These are phyloP conservation scores for Bombylius major DNA, from an alignment of 2,888 invertebrate genomes.

Conservation along the genomic window DNA sequence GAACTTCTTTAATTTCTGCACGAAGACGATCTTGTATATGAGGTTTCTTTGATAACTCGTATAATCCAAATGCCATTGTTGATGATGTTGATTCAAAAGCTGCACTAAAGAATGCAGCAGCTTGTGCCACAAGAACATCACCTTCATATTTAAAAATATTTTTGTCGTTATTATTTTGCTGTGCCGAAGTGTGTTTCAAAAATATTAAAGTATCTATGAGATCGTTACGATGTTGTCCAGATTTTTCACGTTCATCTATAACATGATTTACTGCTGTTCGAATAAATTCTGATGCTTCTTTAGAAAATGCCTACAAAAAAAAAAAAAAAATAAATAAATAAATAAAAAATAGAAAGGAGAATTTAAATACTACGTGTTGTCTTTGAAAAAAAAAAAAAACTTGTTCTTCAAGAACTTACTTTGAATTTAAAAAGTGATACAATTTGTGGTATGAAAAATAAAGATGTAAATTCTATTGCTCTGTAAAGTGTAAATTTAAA, in stretches of 20 bases:
- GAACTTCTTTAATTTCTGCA: constrained; percentile 24
- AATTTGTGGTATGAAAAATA: constrained; percentile 30
- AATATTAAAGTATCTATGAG: constrained; percentile 40
- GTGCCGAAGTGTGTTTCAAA: constrained; percentile 22
- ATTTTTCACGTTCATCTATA: constrained; percentile 33
- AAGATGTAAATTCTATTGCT: constrained; percentile 22
- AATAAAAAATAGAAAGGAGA: not conserved
- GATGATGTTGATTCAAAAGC: constrained; percentile 18
- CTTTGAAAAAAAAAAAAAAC: not conserved
- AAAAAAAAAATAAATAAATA: no score
- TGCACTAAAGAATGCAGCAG: constrained; percentile 14
- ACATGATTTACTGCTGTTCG: constrained; percentile 31
- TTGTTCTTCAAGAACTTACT: constrained; percentile 11
- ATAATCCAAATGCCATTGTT: constrained; percentile 24
- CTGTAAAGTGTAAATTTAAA: constrained; percentile 20
- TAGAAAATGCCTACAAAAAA: constrained; percentile 17
- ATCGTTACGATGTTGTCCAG: constrained; percentile 35
- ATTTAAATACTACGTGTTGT: no score
- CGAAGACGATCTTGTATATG: constrained; percentile 25
- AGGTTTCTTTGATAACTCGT: constrained; percentile 23
- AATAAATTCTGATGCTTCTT: constrained; percentile 29
- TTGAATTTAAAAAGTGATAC: constrained; percentile 22
- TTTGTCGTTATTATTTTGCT: not conserved
- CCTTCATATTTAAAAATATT: not conserved
- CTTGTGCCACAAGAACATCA: constrained; percentile 13